Evolutionary conservation across 2,113 vertebrate genomes (phyloP).

Genomic region (Microcebus tavaratra): DNA sequence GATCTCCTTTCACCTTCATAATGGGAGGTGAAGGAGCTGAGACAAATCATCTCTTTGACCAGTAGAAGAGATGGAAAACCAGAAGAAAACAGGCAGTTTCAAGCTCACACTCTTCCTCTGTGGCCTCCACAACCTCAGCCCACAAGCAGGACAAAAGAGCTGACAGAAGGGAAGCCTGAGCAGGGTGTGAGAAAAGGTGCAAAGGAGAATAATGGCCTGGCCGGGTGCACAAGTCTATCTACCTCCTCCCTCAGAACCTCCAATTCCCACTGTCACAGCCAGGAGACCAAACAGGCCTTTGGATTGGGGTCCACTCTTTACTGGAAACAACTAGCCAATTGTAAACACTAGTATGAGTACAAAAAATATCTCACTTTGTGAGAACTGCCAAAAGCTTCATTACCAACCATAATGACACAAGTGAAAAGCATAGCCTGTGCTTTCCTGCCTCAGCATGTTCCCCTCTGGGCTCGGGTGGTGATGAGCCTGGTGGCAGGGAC

Average conservation of each 20-base stretch:
- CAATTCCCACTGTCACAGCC: neutral
- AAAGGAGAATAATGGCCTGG: neutral
- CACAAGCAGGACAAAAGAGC: neutral
- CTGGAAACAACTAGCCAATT: constrained; percentile 53
- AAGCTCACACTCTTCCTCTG: neutral
- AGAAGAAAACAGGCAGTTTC: constrained; percentile 41
- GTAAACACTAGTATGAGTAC: constrained; percentile 3
- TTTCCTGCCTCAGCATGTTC: neutral
- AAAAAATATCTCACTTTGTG: constrained; percentile 37
- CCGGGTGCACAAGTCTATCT: neutral
- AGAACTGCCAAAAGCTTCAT: constrained; percentile 33
- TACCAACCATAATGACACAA: neutral
- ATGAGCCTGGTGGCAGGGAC: neutral
- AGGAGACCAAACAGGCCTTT: neutral
- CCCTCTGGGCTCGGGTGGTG: neutral
- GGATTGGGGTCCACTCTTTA: constrained; percentile 16
- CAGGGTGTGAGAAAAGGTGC: neutral
- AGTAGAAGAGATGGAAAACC: neutral
- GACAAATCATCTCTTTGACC: neutral
- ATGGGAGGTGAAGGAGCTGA: neutral
- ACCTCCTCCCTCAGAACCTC: neutral
- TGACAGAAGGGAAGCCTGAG: neutral
- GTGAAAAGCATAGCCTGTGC: neutral
- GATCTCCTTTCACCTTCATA: neutral
- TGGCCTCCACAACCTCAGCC: neutral